Evolutionary conservation across 2,888 invertebrate genomes (phyloP).

Genomic region (Aphelenchoides bicaudatus): DNA sequence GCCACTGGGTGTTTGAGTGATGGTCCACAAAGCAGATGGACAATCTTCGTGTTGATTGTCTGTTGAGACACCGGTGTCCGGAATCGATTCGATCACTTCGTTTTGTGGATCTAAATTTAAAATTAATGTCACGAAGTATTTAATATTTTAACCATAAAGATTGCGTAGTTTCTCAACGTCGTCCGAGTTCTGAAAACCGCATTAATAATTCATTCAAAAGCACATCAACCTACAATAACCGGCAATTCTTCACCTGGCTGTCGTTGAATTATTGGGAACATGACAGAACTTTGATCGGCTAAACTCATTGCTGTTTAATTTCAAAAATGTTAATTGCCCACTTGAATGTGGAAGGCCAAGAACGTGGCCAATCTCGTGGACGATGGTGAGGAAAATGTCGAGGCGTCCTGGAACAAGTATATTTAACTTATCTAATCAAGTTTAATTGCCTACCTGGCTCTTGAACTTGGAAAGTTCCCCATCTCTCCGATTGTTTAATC

Average conservation of each 20-base stretch:
- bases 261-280: conserved; percentile 50
- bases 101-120: conserved; percentile 13
- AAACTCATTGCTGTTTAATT: background rate
- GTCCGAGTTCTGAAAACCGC: conserved; percentile 26
- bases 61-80: conserved; percentile 1
- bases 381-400: conserved; percentile 35
- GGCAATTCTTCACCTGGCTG: conserved; percentile 22
- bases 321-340: conserved; percentile 25
- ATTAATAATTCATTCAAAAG: too few relatives aligned
- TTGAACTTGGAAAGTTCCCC: conserved; percentile 34
- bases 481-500: conserved; percentile 28
- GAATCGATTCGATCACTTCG: conserved; percentile 2
- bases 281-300: conserved; percentile 39
- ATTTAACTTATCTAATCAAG: too few relatives aligned
- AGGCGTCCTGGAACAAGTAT: too few relatives aligned
- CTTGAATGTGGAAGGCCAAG: conserved; percentile 49
- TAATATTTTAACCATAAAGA: conserved; percentile 40
- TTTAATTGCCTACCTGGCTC: too few relatives aligned
- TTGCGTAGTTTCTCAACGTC: conserved; percentile 38
- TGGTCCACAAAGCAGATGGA: conserved; percentile 21
- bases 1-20: conserved; percentile 22
- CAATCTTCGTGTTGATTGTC: conserved; percentile 19
- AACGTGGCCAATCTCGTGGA: conserved; percentile 54
- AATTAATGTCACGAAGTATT: background rate
- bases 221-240: too few relatives aligned